These are phyloP conservation scores for Brevipalpus yothersi DNA, from an alignment of 1,140 invertebrate species.

Conservation along the genomic window DNA sequence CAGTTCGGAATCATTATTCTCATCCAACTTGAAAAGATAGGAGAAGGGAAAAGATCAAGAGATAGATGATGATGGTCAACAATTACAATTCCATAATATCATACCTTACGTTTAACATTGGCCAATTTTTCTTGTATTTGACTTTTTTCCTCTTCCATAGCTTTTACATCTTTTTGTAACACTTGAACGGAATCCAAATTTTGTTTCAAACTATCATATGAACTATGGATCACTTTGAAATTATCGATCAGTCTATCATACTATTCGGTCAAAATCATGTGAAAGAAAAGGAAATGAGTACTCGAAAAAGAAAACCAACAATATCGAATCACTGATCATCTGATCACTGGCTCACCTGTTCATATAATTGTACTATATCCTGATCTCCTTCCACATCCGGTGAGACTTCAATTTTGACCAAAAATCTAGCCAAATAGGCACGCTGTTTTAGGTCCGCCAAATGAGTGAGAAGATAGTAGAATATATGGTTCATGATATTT, in stretches of 20 bases:
- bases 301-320: neutral
- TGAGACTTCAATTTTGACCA: constrained; percentile 54
- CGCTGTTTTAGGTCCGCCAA: constrained; percentile 45
- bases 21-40: neutral
- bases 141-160: constrained; percentile 65
- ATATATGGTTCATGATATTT: constrained; percentile 42
- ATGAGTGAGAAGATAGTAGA: constrained; percentile 48
- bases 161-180: constrained; percentile 39
- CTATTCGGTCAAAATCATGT: constrained; percentile 16
- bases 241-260: constrained; percentile 52
- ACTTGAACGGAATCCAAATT: constrained; percentile 28
- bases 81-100: constrained; percentile 9
- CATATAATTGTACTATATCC: constrained; percentile 40
- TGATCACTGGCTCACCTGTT: constrained; percentile 25
- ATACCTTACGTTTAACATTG: constrained; percentile 34
- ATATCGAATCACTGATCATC: too few species aligned
- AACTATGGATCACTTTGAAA: constrained; percentile 54
- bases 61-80: neutral
- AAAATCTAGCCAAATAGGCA: constrained; percentile 46
- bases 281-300: neutral
- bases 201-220: constrained; percentile 35
- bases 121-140: constrained; percentile 42
- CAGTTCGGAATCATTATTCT: neutral
- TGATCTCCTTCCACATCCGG: constrained; percentile 47
- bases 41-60: neutral